Conservation (phyloP, 64 coral and sea anemone species). For the Platygyra sinensis region DNA sequence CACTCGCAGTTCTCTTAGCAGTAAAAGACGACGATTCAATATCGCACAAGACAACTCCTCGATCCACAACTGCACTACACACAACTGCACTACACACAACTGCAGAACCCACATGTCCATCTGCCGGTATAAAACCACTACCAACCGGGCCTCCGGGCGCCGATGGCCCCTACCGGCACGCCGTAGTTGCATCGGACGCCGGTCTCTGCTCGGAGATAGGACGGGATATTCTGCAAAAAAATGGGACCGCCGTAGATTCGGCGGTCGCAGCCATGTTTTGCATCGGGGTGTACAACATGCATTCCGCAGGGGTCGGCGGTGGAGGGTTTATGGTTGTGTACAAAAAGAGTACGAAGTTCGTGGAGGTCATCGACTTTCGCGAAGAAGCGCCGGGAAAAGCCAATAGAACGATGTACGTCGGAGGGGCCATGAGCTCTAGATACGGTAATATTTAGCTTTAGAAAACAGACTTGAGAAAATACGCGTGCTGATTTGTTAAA, state of each 20-base stretch:
- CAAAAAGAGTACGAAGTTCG: constrained; percentile 56
- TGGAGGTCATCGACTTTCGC: constrained; percentile 90
- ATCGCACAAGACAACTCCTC: no score
- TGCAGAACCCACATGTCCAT: not conserved
- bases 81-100: not conserved
- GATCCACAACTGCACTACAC: not conserved
- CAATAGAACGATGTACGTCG: constrained; percentile 74
- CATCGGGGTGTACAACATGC: constrained; percentile 90
- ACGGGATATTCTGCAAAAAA: constrained; percentile 83
- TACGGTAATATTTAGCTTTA: constrained; percentile 44
- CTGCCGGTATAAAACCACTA: not conserved
- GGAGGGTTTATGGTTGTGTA: constrained; percentile 96
- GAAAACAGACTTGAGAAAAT: no score
- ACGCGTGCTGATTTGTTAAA: no score
- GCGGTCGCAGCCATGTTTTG: constrained; percentile 83
- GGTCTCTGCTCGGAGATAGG: constrained; percentile 90
- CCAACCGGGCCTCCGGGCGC: constrained; percentile 70
- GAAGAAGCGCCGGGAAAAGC: constrained; percentile 83
- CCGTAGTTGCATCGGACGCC: constrained; percentile 74
- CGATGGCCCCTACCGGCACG: constrained; percentile 77
- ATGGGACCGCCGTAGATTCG: constrained; percentile 74
- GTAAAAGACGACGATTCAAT: not conserved
- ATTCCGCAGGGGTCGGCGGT: constrained; percentile 93
- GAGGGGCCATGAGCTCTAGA: constrained; percentile 63
- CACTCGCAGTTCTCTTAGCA: constrained; percentile 5